Conservation (phyloP, 2,797 vertebrate species). For the Pseudomugil gertrudae region DNA sequence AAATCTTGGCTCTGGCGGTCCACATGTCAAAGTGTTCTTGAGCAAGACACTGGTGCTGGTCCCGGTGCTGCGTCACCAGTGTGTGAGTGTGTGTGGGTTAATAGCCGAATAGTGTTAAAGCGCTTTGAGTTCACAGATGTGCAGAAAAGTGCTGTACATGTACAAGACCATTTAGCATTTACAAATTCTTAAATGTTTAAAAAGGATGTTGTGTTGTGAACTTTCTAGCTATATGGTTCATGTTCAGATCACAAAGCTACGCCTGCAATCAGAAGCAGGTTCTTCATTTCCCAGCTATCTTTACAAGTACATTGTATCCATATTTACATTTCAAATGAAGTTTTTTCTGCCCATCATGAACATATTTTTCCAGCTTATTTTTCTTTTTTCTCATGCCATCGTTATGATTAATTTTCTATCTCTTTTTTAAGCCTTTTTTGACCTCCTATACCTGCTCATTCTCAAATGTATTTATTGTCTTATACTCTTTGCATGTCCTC, state of each 20-base stretch:
- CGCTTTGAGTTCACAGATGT: no score
- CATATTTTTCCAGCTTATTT: background rate
- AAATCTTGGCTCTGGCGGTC: no score
- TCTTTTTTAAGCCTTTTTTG: background rate
- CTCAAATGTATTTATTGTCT: background rate
- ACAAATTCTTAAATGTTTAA: background rate
- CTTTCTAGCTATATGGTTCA: background rate
- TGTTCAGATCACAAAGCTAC: background rate
- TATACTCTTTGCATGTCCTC: background rate
- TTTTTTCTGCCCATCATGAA: conserved; percentile 7
- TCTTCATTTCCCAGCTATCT: background rate
- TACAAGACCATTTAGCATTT: no score
- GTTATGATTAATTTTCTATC: background rate
- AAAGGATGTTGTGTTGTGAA: background rate
- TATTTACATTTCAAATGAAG: no score
- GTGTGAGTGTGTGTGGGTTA: no score
- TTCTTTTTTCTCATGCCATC: no score
- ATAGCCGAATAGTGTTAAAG: no score
- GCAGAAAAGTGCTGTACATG: no score
- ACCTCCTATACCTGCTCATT: background rate
- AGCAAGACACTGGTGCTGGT: no score
- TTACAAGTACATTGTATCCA: no score
- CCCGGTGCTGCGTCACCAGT: no score
- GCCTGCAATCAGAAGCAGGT: background rate
- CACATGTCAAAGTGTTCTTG: no score